Conservation (phyloP, 2,113 vertebrate species). For the Suricata suricatta region DNA sequence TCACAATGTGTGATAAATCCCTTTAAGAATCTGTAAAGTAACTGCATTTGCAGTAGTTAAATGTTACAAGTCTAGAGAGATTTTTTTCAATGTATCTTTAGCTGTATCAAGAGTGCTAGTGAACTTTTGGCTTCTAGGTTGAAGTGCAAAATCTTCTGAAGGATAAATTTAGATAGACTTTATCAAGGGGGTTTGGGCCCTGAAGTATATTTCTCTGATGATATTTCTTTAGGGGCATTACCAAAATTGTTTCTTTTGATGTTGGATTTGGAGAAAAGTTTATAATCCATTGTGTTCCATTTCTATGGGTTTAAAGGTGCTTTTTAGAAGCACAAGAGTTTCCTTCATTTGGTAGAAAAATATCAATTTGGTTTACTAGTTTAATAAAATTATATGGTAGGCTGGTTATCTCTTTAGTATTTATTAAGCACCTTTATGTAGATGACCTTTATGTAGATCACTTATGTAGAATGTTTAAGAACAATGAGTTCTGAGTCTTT, state of each 20-base stretch:
- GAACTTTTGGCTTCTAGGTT: conserved; percentile 32
- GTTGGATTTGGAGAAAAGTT: conserved; percentile 12
- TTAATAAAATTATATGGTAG: conserved; percentile 18
- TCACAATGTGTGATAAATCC: not conserved
- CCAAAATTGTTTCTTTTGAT: conserved; percentile 48
- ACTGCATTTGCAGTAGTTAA: not conserved
- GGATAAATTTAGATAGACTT: conserved; percentile 24
- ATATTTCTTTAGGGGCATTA: not conserved
- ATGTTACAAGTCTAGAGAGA: conserved; percentile 7
- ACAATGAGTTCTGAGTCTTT: not conserved
- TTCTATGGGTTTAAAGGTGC: conserved; percentile 9
- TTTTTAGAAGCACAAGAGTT: conserved; percentile 19
- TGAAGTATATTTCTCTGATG: conserved; percentile 31
- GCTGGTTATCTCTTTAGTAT: conserved; percentile 32
- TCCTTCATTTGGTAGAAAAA: conserved; percentile 22
- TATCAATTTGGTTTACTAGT: conserved; percentile 11
- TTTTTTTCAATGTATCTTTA: not conserved
- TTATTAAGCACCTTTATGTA: not conserved
- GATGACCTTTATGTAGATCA: not conserved
- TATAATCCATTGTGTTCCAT: not conserved
- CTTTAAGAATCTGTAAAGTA: conserved; percentile 34
- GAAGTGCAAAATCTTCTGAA: conserved; percentile 24
- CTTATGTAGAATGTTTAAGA: conserved; percentile 42
- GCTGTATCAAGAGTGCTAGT: not conserved
- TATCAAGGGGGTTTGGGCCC: not conserved